Evolutionary conservation across 92 coral and sea anemone species (phyloP).

Genomic region (Anthopleura xanthogrammica): DNA sequence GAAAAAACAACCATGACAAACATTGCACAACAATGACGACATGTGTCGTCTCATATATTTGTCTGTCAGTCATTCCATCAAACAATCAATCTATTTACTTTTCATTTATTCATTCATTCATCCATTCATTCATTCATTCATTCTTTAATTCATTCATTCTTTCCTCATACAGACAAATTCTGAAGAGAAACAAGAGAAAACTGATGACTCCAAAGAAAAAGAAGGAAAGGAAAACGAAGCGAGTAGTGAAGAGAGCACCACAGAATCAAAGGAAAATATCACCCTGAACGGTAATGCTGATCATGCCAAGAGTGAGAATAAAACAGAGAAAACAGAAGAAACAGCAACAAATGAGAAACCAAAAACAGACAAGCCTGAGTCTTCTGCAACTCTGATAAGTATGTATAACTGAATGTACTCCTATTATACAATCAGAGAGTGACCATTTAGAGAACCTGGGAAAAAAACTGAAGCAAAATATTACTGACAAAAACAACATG

Average conservation of each 20-base stretch:
- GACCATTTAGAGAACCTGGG: too few species aligned
- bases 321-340: conserved; percentile 38
- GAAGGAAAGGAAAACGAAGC: neutral
- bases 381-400: neutral
- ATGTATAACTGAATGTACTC: neutral
- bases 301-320: conserved; percentile 6
- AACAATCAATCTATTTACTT: too few species aligned
- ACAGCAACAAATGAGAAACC: conserved; percentile 31
- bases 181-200: conserved; percentile 20
- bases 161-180: neutral
- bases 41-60: too few species aligned
- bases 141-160: too few species aligned
- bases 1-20: too few species aligned
- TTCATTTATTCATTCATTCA: neutral
- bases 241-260: neutral
- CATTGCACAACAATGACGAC: too few species aligned
- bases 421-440: neutral
- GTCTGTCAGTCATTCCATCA: too few species aligned
- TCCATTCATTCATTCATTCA: neutral
- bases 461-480: neutral
- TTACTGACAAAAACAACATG: too few species aligned
- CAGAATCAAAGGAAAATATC: conserved; percentile 7
- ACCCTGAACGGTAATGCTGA: conserved; percentile 11
- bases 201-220: neutral
- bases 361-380: neutral